These are phyloP conservation scores for Dinocampus coccinellae DNA, from an alignment of 2,888 invertebrate species.

Conservation along the genomic window DNA sequence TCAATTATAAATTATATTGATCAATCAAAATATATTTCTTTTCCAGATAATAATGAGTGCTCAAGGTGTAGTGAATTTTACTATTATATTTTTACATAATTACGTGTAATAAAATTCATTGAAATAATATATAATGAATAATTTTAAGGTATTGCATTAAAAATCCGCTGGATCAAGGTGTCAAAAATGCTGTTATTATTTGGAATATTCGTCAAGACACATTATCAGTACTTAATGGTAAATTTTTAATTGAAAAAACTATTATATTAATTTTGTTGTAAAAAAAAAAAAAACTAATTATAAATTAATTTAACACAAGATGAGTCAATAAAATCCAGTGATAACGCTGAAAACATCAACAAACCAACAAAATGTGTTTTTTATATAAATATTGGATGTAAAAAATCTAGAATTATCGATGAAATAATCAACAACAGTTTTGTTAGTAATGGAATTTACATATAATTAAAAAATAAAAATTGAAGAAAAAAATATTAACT, in stretches of 20 bases:
- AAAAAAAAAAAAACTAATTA: slow-evolving; percentile 28
- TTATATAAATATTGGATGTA: slow-evolving; percentile 10
- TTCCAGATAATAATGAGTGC: slow-evolving; percentile 6
- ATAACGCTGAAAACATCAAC: background rate
- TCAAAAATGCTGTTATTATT: slow-evolving; percentile 35
- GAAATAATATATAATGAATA: background rate
- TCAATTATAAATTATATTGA: slow-evolving; percentile 9
- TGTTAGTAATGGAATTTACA: background rate
- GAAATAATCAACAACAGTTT: background rate
- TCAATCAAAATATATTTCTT: background rate
- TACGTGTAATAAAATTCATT: background rate
- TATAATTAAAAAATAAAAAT: background rate
- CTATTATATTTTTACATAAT: background rate
- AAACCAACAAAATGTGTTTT: background rate
- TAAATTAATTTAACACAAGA: background rate
- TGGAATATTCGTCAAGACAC: slow-evolving; percentile 37
- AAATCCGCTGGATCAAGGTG: background rate
- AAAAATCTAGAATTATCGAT: background rate
- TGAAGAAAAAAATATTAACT: background rate
- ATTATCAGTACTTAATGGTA: slow-evolving; percentile 23
- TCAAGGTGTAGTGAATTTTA: slow-evolving; percentile 9
- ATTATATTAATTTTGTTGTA: slow-evolving; percentile 7
- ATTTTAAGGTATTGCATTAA: background rate
- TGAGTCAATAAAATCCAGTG: background rate
- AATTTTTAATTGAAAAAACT: background rate